A percentile compares a stretch with the other conserved stretches of the same genome.
phyloP scores from a whole-genome alignment of 1,140 invertebrate species.

The Achroia grisella region DNA sequence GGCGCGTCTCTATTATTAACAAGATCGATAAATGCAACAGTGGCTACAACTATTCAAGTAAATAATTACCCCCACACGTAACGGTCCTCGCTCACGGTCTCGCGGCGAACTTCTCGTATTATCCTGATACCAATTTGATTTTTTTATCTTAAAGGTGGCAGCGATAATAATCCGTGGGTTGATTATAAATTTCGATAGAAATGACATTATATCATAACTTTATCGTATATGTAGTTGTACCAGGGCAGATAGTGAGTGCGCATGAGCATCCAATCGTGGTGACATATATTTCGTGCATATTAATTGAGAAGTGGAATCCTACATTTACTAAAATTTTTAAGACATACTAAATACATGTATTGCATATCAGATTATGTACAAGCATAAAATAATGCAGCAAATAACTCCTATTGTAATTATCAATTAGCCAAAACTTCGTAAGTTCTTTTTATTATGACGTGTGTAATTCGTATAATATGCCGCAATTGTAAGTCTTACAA shows the following conservation, averaged over 20 bases:
- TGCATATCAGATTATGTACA: too few relatives aligned
- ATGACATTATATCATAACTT: conserved; percentile 5
- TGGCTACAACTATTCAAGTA: conserved; percentile 8
- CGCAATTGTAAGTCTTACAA: too few relatives aligned
- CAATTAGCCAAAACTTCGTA: too few relatives aligned
- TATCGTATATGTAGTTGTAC: conserved; percentile 3
- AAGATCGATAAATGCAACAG: conserved; percentile 1
- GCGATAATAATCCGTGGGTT: background rate
- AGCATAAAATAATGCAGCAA: too few relatives aligned
- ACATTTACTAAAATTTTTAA: too few relatives aligned
- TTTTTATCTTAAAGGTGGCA: conserved; percentile 6
- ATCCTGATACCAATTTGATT: conserved; percentile 2
- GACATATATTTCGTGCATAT: too few relatives aligned
- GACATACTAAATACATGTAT: too few relatives aligned
- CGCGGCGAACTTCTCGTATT: background rate
- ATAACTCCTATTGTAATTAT: too few relatives aligned
- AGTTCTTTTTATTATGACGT: too few relatives aligned
- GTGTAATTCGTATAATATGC: too few relatives aligned
- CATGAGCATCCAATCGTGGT: background rate
- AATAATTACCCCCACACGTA: background rate
- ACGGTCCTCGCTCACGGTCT: background rate
- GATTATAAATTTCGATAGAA: conserved; percentile 7
- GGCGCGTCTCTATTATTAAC: conserved; percentile 30
- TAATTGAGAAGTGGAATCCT: too few relatives aligned
- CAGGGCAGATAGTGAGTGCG: background rate